These are phyloP conservation scores for Phrynosoma platyrhinos DNA, from an alignment of 2,113 vertebrate species.

Conservation along the genomic window DNA sequence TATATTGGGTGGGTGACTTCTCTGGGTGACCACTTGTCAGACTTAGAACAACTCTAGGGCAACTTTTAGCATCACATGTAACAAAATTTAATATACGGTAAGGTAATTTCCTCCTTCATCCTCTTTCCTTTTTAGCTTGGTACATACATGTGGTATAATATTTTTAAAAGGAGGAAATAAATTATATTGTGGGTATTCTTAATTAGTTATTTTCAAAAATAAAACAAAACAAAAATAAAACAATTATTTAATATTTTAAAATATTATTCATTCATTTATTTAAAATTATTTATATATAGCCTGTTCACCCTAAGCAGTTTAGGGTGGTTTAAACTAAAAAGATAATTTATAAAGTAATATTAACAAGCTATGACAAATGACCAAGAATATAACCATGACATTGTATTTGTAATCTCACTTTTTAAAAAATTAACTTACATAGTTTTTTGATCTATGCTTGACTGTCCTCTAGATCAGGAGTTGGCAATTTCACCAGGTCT, in stretches of 20 bases:
- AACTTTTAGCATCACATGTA: not conserved
- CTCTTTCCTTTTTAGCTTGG: not conserved
- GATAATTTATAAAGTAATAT: not conserved
- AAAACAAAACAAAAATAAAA: not conserved
- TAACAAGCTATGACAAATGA: not conserved
- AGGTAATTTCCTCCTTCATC: not conserved
- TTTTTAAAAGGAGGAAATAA: too few species aligned
- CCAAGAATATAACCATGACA: not conserved
- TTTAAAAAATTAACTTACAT: not conserved
- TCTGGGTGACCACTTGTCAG: conserved; percentile 2
- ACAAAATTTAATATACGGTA: not conserved
- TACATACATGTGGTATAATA: not conserved
- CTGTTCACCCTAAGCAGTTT: too few species aligned
- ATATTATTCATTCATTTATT: not conserved
- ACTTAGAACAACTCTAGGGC: not conserved
- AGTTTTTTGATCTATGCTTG: too few species aligned
- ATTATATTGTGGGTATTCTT: too few species aligned
- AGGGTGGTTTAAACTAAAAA: not conserved
- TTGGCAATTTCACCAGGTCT: too few species aligned
- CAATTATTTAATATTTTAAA: not conserved
- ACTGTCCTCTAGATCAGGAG: too few species aligned
- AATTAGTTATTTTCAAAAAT: too few species aligned
- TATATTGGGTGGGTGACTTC: not conserved
- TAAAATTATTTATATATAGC: not conserved
- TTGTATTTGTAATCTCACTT: not conserved